phyloP scores from a whole-genome alignment of 2,888 invertebrate genomes.

The Clivina fossor region DNA sequence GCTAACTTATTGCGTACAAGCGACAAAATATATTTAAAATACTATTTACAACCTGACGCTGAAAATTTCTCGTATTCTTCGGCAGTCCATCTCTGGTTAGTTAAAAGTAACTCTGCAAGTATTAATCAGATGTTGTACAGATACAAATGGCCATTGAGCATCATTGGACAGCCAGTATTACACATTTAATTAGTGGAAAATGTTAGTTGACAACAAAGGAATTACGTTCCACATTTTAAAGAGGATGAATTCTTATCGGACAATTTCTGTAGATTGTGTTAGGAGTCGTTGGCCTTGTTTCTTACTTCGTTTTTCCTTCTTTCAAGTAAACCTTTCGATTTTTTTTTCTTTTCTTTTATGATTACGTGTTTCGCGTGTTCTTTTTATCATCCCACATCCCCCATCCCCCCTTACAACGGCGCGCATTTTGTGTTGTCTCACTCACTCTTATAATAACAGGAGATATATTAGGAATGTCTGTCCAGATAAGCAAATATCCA shows the following conservation, averaged over 20 bases:
- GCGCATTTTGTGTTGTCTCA: constrained; percentile 1
- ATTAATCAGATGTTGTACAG: background rate
- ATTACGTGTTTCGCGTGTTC: constrained; percentile 21
- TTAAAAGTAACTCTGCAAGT: background rate
- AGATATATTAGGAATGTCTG: constrained; percentile 32
- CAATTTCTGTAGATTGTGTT: no score
- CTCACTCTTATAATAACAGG: constrained; percentile 27
- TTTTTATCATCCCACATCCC: no score
- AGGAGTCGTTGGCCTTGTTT: no score
- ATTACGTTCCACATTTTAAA: background rate
- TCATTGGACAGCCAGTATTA: background rate
- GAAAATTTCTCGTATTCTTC: no score
- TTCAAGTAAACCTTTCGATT: no score
- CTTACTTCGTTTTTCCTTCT: no score
- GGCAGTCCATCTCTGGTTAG: no score
- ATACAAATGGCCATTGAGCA: background rate
- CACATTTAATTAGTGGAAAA: background rate
- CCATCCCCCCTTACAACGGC: no score
- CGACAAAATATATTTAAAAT: no score
- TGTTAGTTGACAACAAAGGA: background rate
- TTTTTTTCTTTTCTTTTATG: constrained; percentile 17
- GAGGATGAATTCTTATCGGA: no score
- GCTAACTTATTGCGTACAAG: no score
- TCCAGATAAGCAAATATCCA: constrained; percentile 33
- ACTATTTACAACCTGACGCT: no score